These are phyloP conservation scores for Proisotoma minuta DNA, from an alignment of 2,888 invertebrate species.

Conservation along the genomic window DNA sequence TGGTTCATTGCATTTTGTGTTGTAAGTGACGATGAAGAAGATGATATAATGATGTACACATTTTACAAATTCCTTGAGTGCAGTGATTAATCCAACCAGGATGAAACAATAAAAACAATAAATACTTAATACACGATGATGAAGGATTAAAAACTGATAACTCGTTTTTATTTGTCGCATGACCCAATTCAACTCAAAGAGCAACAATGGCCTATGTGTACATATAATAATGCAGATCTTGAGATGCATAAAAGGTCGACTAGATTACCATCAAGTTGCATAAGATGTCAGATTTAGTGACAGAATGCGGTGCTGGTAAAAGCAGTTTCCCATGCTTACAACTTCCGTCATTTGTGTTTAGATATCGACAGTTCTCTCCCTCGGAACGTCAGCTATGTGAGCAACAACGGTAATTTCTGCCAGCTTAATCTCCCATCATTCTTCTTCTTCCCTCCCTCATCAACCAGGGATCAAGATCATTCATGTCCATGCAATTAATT, in stretches of 20 bases:
- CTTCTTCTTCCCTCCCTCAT: not conserved
- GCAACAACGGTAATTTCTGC: constrained; percentile 31
- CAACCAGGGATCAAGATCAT: no score
- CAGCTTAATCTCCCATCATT: not conserved
- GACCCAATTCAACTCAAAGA: constrained; percentile 1
- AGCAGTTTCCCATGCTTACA: constrained; percentile 38
- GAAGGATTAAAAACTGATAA: no score
- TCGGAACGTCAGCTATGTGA: not conserved
- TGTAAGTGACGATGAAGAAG: no score
- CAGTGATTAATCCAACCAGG: no score
- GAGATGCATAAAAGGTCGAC: not conserved
- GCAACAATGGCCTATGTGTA: not conserved
- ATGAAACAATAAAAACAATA: no score
- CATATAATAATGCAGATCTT: not conserved
- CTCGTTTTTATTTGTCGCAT: not conserved
- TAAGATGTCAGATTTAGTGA: no score
- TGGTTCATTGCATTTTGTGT: no score
- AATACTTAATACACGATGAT: no score
- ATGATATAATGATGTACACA: no score
- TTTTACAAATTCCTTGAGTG: no score
- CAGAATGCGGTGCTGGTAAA: constrained; percentile 15
- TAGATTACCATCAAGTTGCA: no score
- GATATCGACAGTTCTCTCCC: constrained; percentile 38
- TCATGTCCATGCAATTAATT: no score
- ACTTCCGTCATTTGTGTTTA: constrained; percentile 40